Conservation (phyloP, 2,888 invertebrate species). For the Catocala nupta region DNA sequence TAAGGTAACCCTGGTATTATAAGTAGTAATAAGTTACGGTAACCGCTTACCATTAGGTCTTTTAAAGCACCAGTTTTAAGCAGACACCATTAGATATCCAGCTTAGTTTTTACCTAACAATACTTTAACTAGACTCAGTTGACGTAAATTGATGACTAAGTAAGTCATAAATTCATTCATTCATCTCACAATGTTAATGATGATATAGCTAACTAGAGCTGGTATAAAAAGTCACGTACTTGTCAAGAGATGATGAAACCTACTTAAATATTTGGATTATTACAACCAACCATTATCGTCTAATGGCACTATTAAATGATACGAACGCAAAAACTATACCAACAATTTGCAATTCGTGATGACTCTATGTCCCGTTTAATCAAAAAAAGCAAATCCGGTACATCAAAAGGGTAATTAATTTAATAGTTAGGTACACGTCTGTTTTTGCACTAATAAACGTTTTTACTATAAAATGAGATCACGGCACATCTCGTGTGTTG, state of each 20-base stretch:
- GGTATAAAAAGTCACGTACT: background rate
- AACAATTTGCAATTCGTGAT: slow-evolving; percentile 42
- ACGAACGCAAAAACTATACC: slow-evolving; percentile 35
- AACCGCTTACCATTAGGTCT: too few relatives aligned
- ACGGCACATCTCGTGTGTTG: slow-evolving; percentile 48
- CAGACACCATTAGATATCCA: too few relatives aligned
- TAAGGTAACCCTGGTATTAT: too few relatives aligned
- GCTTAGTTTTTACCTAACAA: too few relatives aligned
- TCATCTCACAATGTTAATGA: background rate
- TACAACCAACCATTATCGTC: slow-evolving; percentile 29
- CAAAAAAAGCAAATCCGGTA: slow-evolving; percentile 76
- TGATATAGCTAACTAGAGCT: background rate
- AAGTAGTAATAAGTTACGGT: too few relatives aligned
- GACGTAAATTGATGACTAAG: too few relatives aligned
- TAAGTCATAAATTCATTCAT: too few relatives aligned
- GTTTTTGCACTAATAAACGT: slow-evolving; percentile 75
- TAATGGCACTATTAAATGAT: slow-evolving; percentile 33
- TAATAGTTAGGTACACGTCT: slow-evolving; percentile 39
- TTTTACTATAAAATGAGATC: slow-evolving; percentile 76
- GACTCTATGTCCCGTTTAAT: slow-evolving; percentile 54
- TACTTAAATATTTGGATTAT: slow-evolving; percentile 23
- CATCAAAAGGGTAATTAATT: slow-evolving; percentile 64
- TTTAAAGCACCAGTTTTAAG: too few relatives aligned
- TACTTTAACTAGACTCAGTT: too few relatives aligned
- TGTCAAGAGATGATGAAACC: slow-evolving; percentile 10